Base-by-base conservation (phyloP, 2,113 vertebrate species). In the Cyphomyrus plagiostoma region DNA sequence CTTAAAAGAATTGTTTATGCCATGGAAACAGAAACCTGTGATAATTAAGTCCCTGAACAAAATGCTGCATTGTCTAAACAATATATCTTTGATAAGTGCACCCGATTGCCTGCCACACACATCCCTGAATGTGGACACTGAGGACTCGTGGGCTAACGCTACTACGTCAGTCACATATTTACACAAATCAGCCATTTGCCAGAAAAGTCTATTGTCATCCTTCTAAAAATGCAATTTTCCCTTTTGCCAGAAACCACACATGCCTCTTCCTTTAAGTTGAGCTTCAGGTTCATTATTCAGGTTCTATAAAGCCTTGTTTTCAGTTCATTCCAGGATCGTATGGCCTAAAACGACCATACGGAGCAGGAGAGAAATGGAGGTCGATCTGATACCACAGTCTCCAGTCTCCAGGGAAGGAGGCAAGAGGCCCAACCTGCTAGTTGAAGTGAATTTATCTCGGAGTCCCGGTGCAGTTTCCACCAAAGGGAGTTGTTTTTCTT, bases 141-240 rank as follows among this genome's bases (percentile, higher is more conserved):
- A 50, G 49, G 46, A 66, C 56, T 88, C 19, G n/a, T 42, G 53
- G 58, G 26, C 35, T 66, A 45, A 66, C 46, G 85, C n/a, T 50
- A 19, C 50, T 87, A 92, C 90, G 91, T 90, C 93, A 94, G 93
- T 92, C 90, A 93, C 89, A 89, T 92, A 90, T 91, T 93, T 93
- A 92, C 89, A 94, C 92, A 94, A 92, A 91, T 92, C 93, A 91
- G 91, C 90, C 46, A 66, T 19, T 45, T 35, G 42, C 58, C 35
- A 62, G 35, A 62, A 66, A 45, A 62, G 50, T 80, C 30, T 30
- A 88, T 19, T 66, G 87, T n/a, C 56, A n/a, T 66, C 17, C 17
- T 42, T 35, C 53, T 45, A 46, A 42, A 23, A 66, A 88, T 46
- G 52, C 87, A n/a, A 17, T 23, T 35, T 70, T 70, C 30, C 62